Evolutionary conservation across 2,888 invertebrate species (phyloP), one percentile per base, ranked within the genome.

Genomic region (Acleris literana): DNA sequence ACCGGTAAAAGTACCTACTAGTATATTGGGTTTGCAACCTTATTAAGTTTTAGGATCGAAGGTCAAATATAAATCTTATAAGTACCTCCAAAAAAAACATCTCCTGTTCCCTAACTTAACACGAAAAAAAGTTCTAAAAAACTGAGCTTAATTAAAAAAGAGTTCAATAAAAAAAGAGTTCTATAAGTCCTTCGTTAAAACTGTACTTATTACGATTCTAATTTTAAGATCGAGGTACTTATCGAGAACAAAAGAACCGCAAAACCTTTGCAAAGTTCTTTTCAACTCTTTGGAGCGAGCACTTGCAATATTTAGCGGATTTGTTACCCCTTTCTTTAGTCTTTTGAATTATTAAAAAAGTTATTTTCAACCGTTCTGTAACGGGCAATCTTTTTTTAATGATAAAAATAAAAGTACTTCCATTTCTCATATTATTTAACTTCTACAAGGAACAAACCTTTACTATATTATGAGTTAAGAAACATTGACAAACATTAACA

Each of bases 301-400:
- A 64, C 60, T 68, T 71, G 63, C 69, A 74, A 72, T 78, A 79
- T 84, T 83, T 76, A 70, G 74, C 71, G 81, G 84, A 83, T 86
- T 85, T 82, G 72, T 77, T 72, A 78, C 78, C 84, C 81, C 76
- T 82, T 78, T 75, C 70, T 79, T 81, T 77, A 72, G 75, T 79
- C 73, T 76, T 74, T 72, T 68, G 69, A 70, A 61, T 59, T 66
- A 73, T 76, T 70, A 71, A 72, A 71, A 73, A 76, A 64, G 46
- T 22, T 54, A 22, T 74, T 75, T 75, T 74, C 64, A 69, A 65
- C 62, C 17, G 17, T 16, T n/a, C 1, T 46, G 46, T 13, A 17
- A n/a, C 17, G 7, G 39, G 39, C 39, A 39, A 39, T 39, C 16
- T 46, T 46, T n/a, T n/a, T 46, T 46, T 46, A n/a, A 17, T 46